Base-by-base conservation (phyloP, 1,140 invertebrate species). In the Ruditapes philippinarum region DNA sequence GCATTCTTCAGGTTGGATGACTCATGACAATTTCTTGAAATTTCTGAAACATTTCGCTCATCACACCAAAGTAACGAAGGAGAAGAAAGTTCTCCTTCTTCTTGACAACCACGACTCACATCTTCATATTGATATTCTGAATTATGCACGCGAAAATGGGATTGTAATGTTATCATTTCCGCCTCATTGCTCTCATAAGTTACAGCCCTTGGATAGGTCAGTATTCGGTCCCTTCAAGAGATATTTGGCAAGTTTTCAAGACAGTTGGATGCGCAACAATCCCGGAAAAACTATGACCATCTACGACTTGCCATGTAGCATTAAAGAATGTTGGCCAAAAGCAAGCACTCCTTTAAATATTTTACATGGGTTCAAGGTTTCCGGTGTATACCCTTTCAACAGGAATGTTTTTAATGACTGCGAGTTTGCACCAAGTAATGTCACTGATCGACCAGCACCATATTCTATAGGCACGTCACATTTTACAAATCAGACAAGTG, bases 11-110 rank as follows among this genome's bases (percentile, higher is more conserved):
- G n/a, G n/a, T n/a, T n/a, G n/a, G n/a, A n/a, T n/a, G n/a, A n/a
- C n/a, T n/a, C n/a, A n/a, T n/a, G n/a, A n/a, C n/a, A n/a, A n/a
- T n/a, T 96, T 96, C 94, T 31, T 95, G 40, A 91, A 95, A 92
- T 96, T 96, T 36, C 91, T 96, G 90, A 74, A 94, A 83, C 92
- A 96, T 91, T 96, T 96, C 82, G 68, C 42, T 51, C 87, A 87
- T 40, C 38, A 68, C 38, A 28, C 54, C 31, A 84, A 62, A 73
- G 54, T 42, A 54, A 33, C 45, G 11, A 25, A 33, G 38, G 78
- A 81, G n/a, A 81, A 36, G 62, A 81, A 62, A 31, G 86, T 92
- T 19, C 78, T 93, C 7, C 22, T 93, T 0, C n/a, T 93, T 12
- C 60, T 93, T 19, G 93, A 93, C 81, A 92, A 90, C 54, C 93